Evolutionary conservation across 2,888 invertebrate species (phyloP).

Genomic region (Macrosoma leucophasiata): DNA sequence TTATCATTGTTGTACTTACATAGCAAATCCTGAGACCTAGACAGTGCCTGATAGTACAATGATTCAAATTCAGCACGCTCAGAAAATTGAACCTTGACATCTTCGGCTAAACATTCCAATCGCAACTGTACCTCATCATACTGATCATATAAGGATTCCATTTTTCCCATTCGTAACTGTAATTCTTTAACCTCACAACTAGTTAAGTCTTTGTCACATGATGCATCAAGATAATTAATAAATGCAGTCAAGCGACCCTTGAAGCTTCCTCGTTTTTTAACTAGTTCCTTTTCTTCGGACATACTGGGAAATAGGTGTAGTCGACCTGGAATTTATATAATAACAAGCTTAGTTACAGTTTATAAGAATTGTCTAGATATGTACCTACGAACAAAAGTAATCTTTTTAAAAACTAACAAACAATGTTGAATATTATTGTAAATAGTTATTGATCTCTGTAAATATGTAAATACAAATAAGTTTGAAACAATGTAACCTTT

Average conservation of each 20-base stretch:
- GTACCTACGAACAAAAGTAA: no score
- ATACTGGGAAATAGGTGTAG: neutral
- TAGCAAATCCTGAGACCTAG: no score
- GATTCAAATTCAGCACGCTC: constrained; percentile 4
- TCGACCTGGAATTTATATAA: neutral
- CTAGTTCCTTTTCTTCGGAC: constrained; percentile 10
- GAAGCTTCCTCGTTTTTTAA: constrained; percentile 13
- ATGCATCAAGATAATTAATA: constrained; percentile 3
- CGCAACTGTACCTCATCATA: constrained; percentile 23
- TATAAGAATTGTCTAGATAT: no score
- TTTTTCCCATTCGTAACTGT: constrained; percentile 20
- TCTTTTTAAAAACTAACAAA: no score
- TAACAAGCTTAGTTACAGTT: no score
- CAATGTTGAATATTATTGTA: no score
- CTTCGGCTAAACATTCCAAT: constrained; percentile 20
- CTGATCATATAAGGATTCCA: constrained; percentile 19
- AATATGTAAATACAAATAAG: no score
- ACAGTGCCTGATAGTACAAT: constrained; percentile 7
- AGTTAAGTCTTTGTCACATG: constrained; percentile 5
- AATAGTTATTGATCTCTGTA: no score
- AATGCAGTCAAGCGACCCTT: constrained; percentile 16
- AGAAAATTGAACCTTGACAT: constrained; percentile 4
- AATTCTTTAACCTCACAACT: constrained; percentile 11
- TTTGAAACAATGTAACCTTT: no score
- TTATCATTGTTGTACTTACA: no score